Evolutionary conservation across 2,113 vertebrate species (phyloP), one percentile per base, ranked within the genome.

Genomic region (Diadophis punctatus): DNA sequence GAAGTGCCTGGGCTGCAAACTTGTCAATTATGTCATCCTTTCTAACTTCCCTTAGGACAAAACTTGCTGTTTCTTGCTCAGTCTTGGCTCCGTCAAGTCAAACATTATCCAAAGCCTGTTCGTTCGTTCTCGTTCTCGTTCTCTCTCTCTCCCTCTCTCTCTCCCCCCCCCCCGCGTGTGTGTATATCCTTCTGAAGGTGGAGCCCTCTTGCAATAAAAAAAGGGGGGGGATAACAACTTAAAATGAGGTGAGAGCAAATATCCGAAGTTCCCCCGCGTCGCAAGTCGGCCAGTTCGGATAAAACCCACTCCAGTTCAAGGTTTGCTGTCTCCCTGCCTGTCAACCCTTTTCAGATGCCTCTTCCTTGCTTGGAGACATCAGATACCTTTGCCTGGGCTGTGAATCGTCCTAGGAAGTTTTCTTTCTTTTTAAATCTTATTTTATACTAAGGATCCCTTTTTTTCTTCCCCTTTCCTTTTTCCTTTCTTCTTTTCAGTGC

Each of bases 1-100:
- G 10, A 68, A 46, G 53, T 58, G 25, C 84, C 46, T n/a, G 6
- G 0, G 27, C 60, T 55, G 30, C 46, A 86, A 93, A 27, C 88
- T 1, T 52, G 25, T n/a, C 80, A 89, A 95, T 87, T 10, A 18
- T 22, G n/a, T 0, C 87, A 92, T 14, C 51, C 92, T 56, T 90
- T 55, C n/a, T 58, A 39, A 91, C 94, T 92, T 27, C 94, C 89
- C 8, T 22, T 63, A 27, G 92, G 90, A 88, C 86, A 90, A 92
- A 0, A 0, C 93, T 90, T 93, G n/a, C 90, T 94, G n/a, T 85
- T 93, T 92, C 93, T 14, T 10, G 91, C 89, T 94, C 80, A 53
- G 93, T 94, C 91, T 92, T 46, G 30, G 90, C 0, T 94, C 94
- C 97, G 95, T 97, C 97, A 98, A 95, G 95, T 97, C 97, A 98